Base-by-base conservation (phyloP, 2,113 vertebrate species). In the Neolamprologus longior region DNA sequence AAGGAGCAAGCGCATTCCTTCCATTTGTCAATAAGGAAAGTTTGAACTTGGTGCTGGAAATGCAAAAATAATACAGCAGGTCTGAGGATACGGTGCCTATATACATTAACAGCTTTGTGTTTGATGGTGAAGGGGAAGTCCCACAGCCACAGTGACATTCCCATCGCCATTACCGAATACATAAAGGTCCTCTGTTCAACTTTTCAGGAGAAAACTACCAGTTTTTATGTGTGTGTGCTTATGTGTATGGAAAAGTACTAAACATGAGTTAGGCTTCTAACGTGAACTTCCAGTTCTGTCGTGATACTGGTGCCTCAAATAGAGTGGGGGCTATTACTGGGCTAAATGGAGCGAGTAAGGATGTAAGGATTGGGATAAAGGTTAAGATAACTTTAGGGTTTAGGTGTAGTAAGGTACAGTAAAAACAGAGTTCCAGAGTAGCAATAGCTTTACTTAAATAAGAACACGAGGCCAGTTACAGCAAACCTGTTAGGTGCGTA, bases 181-280 rank as follows among this genome's bases (percentile, higher is more conserved):
- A 85, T 79, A 31, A 92, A 93, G 86, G 33, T 58, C 42, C 81
- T 82, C 85, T 89, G 71, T 88, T 89, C 52, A 57, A 10, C 42
- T 79, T 53, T 54, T 54, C 24, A 81, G 37, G 5, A 42, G 58
- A 82, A 88, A 80, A 53, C 47, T 71, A 57, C 63, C 40, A 14
- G 17, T n/a, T 63, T 63, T 17, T 53, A 24, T 47, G 12, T 33
- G 35, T 45, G 21, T 50, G n/a, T 54, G 31, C 45, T 4, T 58
- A 15, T 63, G 82, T 55, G 50, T 4, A 24, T 52, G 79, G 73
- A 63, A 81, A 88, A 57, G 28, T 40, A 13, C 9, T 45, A 90
- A 84, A 53, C 24, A 66, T 9, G 10, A 42, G 11, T 35, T 21
- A 37, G 35, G 13, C 54, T 82, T 80, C 78, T 68, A 78, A 52